Evolutionary conservation across 1,140 invertebrate species (phyloP).

Genomic region (Lethrus apterus): DNA sequence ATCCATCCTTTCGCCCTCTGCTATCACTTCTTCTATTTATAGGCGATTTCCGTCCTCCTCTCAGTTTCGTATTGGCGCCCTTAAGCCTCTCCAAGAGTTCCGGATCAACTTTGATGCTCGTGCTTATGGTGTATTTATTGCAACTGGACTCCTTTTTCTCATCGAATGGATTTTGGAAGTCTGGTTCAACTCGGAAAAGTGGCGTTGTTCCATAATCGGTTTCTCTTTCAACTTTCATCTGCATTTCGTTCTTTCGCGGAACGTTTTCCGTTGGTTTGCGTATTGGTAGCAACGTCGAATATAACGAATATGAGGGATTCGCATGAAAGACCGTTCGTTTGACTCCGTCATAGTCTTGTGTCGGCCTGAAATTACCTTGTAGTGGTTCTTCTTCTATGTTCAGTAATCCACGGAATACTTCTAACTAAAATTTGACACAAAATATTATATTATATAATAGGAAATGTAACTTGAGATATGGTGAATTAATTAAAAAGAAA

Average conservation of each 20-base stretch:
- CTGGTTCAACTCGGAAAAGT: background rate
- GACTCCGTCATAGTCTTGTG: conserved; percentile 18
- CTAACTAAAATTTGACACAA: conserved; percentile 35
- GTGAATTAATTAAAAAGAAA: conserved; percentile 2
- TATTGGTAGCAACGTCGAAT: conserved; percentile 30
- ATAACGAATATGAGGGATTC: conserved; percentile 29
- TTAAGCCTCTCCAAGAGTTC: conserved; percentile 7
- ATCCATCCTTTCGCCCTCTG: too few relatives aligned
- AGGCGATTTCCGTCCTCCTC: too few relatives aligned
- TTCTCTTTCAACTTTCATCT: background rate
- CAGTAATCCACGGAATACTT: conserved; percentile 30
- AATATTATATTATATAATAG: too few relatives aligned
- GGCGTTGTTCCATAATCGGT: background rate
- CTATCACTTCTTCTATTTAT: too few relatives aligned
- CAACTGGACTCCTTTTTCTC: background rate
- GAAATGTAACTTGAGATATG: conserved; percentile 2
- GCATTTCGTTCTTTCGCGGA: background rate
- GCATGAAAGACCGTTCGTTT: conserved; percentile 32
- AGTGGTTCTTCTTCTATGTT: conserved; percentile 32
- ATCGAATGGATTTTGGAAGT: conserved; percentile 3
- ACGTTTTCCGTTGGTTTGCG: background rate
- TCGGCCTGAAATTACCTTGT: conserved; percentile 32
- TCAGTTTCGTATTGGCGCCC: too few relatives aligned
- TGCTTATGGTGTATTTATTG: conserved; percentile 12
- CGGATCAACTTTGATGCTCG: conserved; percentile 9